Percentiles rank a stretch among this genome's conserved stretches.
Evolutionary conservation across 2,113 vertebrate genomes (phyloP).

Genomic region (Trichomycterus rosablanca): DNA sequence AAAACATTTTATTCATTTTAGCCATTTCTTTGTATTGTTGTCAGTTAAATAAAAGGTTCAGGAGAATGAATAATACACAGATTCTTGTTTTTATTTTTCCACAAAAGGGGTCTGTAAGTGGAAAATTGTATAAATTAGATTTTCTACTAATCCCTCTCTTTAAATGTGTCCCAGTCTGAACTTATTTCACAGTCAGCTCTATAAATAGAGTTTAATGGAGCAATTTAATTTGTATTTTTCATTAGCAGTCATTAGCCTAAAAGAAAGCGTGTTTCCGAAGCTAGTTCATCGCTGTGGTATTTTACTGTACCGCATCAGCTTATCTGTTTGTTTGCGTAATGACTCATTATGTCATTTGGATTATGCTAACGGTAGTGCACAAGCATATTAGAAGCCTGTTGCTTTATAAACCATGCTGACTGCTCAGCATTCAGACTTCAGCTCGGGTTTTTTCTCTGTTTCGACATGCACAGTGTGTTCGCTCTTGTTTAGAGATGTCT

Average conservation of each 20-base stretch:
- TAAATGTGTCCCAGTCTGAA: not conserved
- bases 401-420: constrained; percentile 30
- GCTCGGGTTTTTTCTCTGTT: not conserved
- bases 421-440: constrained; percentile 18
- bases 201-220: constrained; percentile 8
- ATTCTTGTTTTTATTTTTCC: no score
- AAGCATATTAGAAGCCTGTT: constrained; percentile 9
- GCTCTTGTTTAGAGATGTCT: constrained; percentile 10
- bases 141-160: no score
- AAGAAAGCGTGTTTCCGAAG: constrained; percentile 5
- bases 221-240: constrained; percentile 4
- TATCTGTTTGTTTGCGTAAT: constrained; percentile 36
- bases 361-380: constrained; percentile 42
- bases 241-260: constrained; percentile 16
- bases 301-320: constrained; percentile 7
- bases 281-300: constrained; percentile 24
- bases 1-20: no score
- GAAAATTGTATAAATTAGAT: no score
- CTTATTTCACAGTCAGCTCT: not conserved
- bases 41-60: no score
- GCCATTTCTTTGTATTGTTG: no score
- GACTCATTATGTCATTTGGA: constrained; percentile 43
- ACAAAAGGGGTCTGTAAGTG: no score
- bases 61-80: no score
- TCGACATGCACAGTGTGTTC: constrained; percentile 1